phyloP scores from a whole-genome alignment of 1,140 invertebrate species.

The Andrena cerasifolii region DNA sequence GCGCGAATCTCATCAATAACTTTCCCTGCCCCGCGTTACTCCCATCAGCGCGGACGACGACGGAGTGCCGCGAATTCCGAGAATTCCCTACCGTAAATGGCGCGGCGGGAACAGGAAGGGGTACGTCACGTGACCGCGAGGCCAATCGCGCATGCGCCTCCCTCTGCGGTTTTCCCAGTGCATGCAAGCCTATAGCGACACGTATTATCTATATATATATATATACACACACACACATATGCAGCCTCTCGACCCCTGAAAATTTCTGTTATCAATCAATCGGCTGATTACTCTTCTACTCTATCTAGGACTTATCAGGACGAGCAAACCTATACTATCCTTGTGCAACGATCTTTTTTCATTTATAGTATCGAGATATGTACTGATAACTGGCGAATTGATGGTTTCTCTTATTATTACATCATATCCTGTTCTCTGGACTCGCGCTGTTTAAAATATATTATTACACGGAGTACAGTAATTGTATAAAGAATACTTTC shows the following conservation, averaged over 20 bases:
- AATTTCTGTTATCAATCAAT: not conserved
- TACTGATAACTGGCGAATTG: not conserved
- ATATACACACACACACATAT: not conserved
- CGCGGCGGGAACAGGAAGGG: slow-evolving; percentile 56
- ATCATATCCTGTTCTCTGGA: not conserved
- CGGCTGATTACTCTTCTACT: not conserved
- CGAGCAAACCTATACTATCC: too few species aligned
- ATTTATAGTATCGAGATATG: not conserved
- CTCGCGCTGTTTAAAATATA: not conserved
- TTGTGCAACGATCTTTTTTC: not conserved
- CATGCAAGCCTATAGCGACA: not conserved
- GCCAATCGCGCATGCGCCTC: slow-evolving; percentile 44
- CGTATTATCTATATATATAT: not conserved
- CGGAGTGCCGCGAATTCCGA: slow-evolving; percentile 70
- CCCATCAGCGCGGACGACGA: slow-evolving; percentile 57
- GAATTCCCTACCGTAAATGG: slow-evolving; percentile 76
- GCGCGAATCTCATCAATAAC: slow-evolving; percentile 59
- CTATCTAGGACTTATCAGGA: not conserved
- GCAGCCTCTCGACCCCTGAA: not conserved
- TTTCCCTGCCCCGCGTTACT: slow-evolving; percentile 45
- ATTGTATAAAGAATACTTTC: not conserved
- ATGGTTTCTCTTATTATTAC: not conserved
- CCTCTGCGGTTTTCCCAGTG: slow-evolving; percentile 31
- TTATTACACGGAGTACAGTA: slow-evolving; percentile 13
- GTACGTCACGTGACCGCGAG: slow-evolving; percentile 65